phyloP scores from a whole-genome alignment of 2,113 vertebrate genomes.

The Erinaceus europaeus region DNA sequence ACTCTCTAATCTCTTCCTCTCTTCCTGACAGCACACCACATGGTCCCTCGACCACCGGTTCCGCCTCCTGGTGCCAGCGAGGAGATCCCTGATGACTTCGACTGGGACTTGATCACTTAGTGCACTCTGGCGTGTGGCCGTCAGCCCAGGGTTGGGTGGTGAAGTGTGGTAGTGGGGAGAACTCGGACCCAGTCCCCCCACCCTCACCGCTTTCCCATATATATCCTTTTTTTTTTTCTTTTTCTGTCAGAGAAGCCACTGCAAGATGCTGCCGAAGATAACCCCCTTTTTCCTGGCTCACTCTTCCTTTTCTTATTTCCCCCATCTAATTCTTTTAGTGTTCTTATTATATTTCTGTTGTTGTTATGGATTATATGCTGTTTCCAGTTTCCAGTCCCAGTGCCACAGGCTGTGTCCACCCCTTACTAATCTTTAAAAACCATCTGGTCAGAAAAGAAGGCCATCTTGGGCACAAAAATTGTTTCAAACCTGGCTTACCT shows the following conservation, averaged over 20 bases:
- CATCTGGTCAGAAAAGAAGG: slow-evolving; percentile 33
- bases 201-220: slow-evolving; percentile 81
- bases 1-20: slow-evolving; percentile 6
- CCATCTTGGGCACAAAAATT: not conserved
- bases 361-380: slow-evolving; percentile 80
- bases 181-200: slow-evolving; percentile 43
- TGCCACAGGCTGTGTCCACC: not conserved
- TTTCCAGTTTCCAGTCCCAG: slow-evolving; percentile 26
- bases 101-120: slow-evolving; percentile 90
- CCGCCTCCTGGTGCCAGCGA: slow-evolving; percentile 84
- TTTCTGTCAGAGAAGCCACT: slow-evolving; percentile 84
- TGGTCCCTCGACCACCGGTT: slow-evolving; percentile 83
- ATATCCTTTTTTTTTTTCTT: slow-evolving; percentile 77
- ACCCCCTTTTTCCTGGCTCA: slow-evolving; percentile 79
- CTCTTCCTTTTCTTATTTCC: slow-evolving; percentile 76
- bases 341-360: slow-evolving; percentile 76
- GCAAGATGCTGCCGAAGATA: slow-evolving; percentile 86
- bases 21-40: slow-evolving; percentile 79
- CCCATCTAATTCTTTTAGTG: slow-evolving; percentile 71
- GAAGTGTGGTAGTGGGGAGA: slow-evolving; percentile 51
- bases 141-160: slow-evolving; percentile 63
- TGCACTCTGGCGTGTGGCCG: slow-evolving; percentile 66
- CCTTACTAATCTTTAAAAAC: slow-evolving; percentile 40
- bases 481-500: not conserved
- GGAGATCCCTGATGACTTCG: slow-evolving; percentile 87